Base-by-base conservation (phyloP, 2,888 invertebrate species). In the Adelphocoris suturalis region DNA sequence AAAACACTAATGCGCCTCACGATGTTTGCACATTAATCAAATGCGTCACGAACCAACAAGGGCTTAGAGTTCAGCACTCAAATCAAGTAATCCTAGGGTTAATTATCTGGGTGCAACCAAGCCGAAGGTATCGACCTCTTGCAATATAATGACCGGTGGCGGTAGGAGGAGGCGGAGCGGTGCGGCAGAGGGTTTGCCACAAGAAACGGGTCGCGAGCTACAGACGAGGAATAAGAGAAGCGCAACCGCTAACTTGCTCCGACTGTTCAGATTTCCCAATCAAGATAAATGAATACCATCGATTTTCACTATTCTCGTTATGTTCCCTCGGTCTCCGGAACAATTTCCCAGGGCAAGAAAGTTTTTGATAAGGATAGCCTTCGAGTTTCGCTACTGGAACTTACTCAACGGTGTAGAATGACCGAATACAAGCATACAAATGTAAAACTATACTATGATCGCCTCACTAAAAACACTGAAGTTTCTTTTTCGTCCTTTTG, bases 11-110 rank as follows among this genome's bases (percentile, higher is more conserved):
- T 52, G 82, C 52, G 82, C 55, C 82, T 37, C 57, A 61, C 57
- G 85, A 85, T 85, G 85, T 85, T 85, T 37, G 57, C 61, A 85
- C 85, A 85, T 85, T 85, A 85, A 85, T 85, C 85, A 57, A 57
- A 85, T 46, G 37, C 85, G 85, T 85, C 85, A 85, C 52, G 57
- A 37, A 61, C 85, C 85, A 28, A 61, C 57, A 13, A 23, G 27
- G 68, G 68, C 68, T 23, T 27, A 68, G 27, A 19, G 68, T 23
- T 68, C 68, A 68, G 68, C 68, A 23, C 68, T 68, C 68, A 68
- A 68, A 68, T 68, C 68, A 68, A 68, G 68, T 68, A 68, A 23
- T 68, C 68, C 68, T 68, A 68, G 68, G 68, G 68, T 68, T 68
- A 68, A 68, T 68, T 68, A 68, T 68, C 68, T 5, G 68, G 68